These are phyloP conservation scores for Hydrozoanthus tunicans DNA, from an alignment of 64 coral and sea anemone genomes.

Conservation along the genomic window DNA sequence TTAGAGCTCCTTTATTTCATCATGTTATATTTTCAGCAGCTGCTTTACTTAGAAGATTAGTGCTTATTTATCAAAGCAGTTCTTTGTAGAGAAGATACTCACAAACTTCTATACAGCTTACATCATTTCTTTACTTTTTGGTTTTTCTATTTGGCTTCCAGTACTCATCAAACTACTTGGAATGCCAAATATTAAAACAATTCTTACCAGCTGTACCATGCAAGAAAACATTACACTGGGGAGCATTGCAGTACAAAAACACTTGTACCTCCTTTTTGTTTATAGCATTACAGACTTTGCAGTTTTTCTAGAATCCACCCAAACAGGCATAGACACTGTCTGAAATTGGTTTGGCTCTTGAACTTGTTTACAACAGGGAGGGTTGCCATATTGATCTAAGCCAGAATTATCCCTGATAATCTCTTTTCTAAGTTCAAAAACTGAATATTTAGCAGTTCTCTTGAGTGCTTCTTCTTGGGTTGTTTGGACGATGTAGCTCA, in stretches of 20 bases:
- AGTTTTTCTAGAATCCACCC: constrained; percentile 36
- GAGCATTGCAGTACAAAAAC: constrained; percentile 45
- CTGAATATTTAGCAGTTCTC: constrained; percentile 28
- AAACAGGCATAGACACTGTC: constrained; percentile 5
- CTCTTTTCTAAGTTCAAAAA: constrained; percentile 4
- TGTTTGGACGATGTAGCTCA: background rate
- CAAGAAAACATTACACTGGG: constrained; percentile 39
- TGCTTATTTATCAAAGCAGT: background rate
- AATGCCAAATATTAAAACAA: constrained; percentile 49
- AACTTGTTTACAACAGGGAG: constrained; percentile 10
- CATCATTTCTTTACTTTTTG: background rate
- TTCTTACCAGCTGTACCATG: constrained; percentile 31
- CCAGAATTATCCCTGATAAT: constrained; percentile 7
- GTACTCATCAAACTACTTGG: constrained; percentile 3
- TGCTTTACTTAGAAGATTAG: background rate
- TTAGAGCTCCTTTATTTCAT: background rate
- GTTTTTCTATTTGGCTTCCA: constrained; percentile 16
- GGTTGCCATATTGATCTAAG: constrained; percentile 28
- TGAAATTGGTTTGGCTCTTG: constrained; percentile 33
- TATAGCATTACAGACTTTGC: constrained; percentile 34
- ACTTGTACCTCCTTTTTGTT: constrained; percentile 39
- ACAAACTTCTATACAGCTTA: background rate
- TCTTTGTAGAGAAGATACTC: background rate
- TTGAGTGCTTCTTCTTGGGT: background rate
- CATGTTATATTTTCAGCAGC: background rate